A percentile compares a stretch with the other conserved stretches of the same genome.
Conservation (phyloP, 1,140 invertebrate genomes). For the Riptortus pedestris region DNA sequence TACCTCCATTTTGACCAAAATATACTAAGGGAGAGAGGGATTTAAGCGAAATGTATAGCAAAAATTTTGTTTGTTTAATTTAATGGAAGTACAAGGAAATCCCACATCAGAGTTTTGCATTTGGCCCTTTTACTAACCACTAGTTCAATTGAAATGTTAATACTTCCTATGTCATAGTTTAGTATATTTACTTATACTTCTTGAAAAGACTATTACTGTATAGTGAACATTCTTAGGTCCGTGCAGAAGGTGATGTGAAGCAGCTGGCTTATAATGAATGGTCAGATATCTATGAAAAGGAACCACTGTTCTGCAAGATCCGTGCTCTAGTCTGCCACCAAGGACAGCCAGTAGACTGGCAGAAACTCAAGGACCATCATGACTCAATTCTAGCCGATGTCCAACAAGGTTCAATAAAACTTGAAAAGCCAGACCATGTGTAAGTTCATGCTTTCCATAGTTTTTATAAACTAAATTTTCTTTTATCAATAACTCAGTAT, state of each 20-base stretch:
- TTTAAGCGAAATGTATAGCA: too few species aligned
- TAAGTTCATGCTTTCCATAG: too few species aligned
- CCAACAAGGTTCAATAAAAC: slow-evolving; percentile 28
- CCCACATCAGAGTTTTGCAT: too few species aligned
- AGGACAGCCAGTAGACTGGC: slow-evolving; percentile 38
- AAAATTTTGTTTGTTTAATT: too few species aligned
- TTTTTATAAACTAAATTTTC: background rate
- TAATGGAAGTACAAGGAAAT: too few species aligned
- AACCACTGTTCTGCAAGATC: slow-evolving; percentile 41
- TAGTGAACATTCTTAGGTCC: slow-evolving; percentile 36
- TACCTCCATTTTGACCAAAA: too few species aligned
- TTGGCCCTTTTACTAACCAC: too few species aligned
- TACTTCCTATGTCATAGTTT: too few species aligned
- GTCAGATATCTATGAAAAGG: slow-evolving; percentile 38
- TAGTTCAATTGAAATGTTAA: too few species aligned
- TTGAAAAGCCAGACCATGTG: slow-evolving; percentile 41
- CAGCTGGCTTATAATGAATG: slow-evolving; percentile 34
- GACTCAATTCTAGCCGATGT: slow-evolving; percentile 36
- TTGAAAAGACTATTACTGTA: too few species aligned
- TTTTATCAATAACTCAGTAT: background rate
- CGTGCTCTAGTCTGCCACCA: slow-evolving; percentile 39
- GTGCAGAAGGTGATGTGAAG: slow-evolving; percentile 38
- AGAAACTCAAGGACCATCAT: slow-evolving; percentile 37
- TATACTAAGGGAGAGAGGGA: too few species aligned
- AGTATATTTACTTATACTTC: too few species aligned